Evolutionary conservation across 2,113 vertebrate species (phyloP).

Genomic region (Pachycephala philippinensis): DNA sequence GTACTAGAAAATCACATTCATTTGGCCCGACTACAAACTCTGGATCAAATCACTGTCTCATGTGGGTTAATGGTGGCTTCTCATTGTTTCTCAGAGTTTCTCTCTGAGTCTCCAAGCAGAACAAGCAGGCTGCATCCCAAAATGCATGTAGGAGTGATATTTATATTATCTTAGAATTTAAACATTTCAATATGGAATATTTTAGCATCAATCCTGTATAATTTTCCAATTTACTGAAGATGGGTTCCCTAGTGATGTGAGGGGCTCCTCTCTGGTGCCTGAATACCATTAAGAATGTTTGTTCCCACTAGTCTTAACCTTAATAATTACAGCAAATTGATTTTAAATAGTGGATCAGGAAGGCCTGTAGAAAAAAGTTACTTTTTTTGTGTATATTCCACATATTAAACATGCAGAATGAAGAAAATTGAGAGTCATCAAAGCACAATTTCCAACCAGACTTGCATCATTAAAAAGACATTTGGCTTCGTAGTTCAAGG

Average conservation of each 20-base stretch:
- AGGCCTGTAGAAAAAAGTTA: background rate
- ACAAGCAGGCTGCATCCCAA: background rate
- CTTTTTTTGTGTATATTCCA: background rate
- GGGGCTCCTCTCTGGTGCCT: background rate
- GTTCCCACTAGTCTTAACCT: background rate
- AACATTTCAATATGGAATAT: background rate
- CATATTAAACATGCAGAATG: background rate
- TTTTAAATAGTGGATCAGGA: background rate
- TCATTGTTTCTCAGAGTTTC: background rate
- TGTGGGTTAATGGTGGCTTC: background rate
- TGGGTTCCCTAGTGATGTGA: background rate
- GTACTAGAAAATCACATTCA: background rate
- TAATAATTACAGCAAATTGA: background rate
- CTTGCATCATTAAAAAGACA: constrained; percentile 54
- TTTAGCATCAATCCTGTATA: background rate
- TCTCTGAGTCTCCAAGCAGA: background rate
- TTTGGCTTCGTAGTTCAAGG: constrained; percentile 56
- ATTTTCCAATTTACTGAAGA: background rate
- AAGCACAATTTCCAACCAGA: constrained; percentile 30
- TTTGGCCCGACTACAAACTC: background rate
- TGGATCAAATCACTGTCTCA: background rate
- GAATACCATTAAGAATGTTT: background rate
- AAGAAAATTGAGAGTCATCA: constrained; percentile 33
- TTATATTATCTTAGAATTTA: background rate
- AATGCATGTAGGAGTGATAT: background rate